These are phyloP conservation scores for Pangasius djambal DNA, from an alignment of 2,797 vertebrate species.

Conservation along the genomic window DNA sequence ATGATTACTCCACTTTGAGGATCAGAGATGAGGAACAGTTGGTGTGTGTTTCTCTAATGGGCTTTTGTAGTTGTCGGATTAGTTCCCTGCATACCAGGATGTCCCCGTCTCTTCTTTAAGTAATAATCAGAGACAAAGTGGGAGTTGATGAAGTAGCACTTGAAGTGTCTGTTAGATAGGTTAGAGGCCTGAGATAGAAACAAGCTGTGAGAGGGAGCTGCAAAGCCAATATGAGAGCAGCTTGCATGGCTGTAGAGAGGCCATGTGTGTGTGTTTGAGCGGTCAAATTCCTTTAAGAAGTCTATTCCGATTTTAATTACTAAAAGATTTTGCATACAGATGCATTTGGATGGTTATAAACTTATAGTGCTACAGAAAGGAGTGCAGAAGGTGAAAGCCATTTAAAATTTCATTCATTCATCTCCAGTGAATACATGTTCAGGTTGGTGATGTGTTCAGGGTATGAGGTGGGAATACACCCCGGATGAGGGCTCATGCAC, in stretches of 20 bases:
- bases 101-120: not conserved
- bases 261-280: not conserved
- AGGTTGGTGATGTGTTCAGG: not conserved
- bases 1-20: constrained; percentile 27
- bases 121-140: not conserved
- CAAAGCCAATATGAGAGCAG: not conserved
- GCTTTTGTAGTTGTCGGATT: not conserved
- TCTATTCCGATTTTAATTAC: not conserved
- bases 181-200: not conserved
- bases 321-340: not conserved
- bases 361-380: not conserved
- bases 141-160: not conserved
- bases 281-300: not conserved
- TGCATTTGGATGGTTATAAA: not conserved
- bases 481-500: not conserved
- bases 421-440: not conserved
- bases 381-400: not conserved
- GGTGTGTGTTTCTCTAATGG: not conserved
- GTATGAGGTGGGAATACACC: not conserved
- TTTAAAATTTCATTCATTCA: not conserved
- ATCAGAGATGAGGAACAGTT: not conserved
- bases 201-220: not conserved
- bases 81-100: not conserved
- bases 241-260: not conserved
- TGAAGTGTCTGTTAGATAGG: not conserved